Percentiles rank a stretch among this genome's conserved stretches.
Conservation (phyloP, 2,113 vertebrate genomes). For the Fulica atra region DNA sequence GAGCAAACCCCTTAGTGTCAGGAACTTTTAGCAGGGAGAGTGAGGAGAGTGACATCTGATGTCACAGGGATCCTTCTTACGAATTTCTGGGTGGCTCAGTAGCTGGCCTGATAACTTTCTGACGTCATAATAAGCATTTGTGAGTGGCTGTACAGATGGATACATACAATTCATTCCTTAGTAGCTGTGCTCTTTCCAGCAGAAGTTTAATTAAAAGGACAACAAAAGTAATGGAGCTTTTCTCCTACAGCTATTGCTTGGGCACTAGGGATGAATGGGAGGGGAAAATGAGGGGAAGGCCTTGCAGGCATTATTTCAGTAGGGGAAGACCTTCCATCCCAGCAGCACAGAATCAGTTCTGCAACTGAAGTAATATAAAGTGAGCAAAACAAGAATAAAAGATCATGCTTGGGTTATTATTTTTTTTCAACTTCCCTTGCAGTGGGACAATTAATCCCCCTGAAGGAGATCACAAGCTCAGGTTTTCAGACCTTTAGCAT, state of each 20-base stretch:
- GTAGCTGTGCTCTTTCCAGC: not conserved
- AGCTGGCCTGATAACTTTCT: not conserved
- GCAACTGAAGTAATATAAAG: not conserved
- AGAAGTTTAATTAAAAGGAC: not conserved
- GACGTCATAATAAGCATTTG: not conserved
- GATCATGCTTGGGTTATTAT: not conserved
- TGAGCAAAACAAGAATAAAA: not conserved
- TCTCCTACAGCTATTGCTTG: not conserved
- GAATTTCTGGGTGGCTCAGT: not conserved
- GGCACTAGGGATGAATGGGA: not conserved
- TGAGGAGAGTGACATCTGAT: accelerated
- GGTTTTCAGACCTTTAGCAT: not conserved
- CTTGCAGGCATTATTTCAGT: not conserved
- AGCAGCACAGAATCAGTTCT: not conserved
- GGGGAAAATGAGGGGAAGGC: not conserved
- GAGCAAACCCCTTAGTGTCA: not conserved
- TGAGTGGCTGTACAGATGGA: not conserved
- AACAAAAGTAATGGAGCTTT: not conserved
- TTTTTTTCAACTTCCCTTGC: not conserved
- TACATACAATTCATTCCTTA: not conserved
- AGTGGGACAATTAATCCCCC: not conserved
- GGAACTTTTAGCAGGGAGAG: not conserved
- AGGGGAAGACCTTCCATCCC: not conserved
- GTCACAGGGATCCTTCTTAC: accelerated
- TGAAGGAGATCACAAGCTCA: not conserved